Evolutionary conservation across 2,113 vertebrate genomes (phyloP).

Genomic region (Crotalus viridis): DNA sequence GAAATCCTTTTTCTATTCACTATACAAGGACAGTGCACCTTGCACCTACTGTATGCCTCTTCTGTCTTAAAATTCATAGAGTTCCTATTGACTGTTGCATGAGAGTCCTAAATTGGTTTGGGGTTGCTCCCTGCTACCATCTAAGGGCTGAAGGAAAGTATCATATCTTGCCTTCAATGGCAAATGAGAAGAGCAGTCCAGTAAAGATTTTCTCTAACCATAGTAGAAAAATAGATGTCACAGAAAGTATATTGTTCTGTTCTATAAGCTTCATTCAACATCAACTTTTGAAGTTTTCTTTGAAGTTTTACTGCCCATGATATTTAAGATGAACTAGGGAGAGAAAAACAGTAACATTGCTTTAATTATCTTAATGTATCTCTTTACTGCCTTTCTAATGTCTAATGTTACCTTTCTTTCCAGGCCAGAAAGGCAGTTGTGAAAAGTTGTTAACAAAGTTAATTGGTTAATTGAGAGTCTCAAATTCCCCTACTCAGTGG

Average conservation of each 20-base stretch:
- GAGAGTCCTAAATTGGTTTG: background rate
- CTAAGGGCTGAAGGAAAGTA: background rate
- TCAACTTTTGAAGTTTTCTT: slow-evolving; percentile 14
- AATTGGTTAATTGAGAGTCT: slow-evolving; percentile 19
- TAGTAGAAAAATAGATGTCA: background rate
- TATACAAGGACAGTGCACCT: background rate
- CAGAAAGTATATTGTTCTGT: background rate
- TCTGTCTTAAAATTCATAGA: background rate
- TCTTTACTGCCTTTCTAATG: background rate
- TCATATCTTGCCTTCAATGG: background rate
- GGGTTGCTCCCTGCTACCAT: background rate
- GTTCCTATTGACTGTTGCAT: background rate
- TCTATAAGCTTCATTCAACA: slow-evolving; percentile 9
- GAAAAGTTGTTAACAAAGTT: slow-evolving; percentile 5
- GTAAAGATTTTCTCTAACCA: background rate
- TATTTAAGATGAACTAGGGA: slow-evolving; percentile 33
- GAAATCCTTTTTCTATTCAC: background rate
- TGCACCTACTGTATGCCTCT: background rate
- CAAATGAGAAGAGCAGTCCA: background rate
- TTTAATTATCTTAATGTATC: background rate
- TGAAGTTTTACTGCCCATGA: slow-evolving; percentile 5
- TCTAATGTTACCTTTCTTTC: background rate
- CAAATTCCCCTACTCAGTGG: background rate
- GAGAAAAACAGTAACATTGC: background rate
- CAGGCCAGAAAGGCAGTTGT: slow-evolving; percentile 35